Evolutionary conservation across 1,140 invertebrate species (phyloP).

Genomic region (Drosophila sproati): DNA sequence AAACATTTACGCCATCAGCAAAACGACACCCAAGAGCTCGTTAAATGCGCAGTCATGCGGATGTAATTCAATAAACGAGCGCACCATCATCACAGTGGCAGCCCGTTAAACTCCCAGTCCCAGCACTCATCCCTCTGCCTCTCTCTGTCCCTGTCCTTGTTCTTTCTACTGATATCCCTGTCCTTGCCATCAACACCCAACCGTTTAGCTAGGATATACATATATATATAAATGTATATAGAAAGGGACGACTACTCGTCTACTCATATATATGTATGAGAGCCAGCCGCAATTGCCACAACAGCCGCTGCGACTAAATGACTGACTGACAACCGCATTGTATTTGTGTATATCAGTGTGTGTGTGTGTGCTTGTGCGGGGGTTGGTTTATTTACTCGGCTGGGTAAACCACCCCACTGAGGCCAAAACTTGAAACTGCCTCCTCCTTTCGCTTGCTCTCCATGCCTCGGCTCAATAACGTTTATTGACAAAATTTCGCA

Average conservation of each 20-base stretch:
- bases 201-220: conserved; percentile 62
- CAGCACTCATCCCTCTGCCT: not conserved
- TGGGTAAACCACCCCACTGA: conserved; percentile 60
- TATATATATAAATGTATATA: not conserved
- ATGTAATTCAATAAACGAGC: conserved; percentile 84
- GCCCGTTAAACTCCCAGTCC: not conserved
- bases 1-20: conserved; percentile 83
- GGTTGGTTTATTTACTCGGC: conserved; percentile 77
- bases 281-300: conserved; percentile 68
- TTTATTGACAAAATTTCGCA: conserved; percentile 81
- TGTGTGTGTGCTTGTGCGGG: conserved; percentile 40
- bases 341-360: conserved; percentile 17
- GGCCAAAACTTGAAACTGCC: conserved; percentile 16
- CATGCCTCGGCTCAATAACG: conserved; percentile 62
- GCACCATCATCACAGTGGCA: conserved; percentile 65
- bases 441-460: conserved; percentile 17
- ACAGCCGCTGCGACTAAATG: conserved; percentile 76
- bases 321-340: conserved; percentile 78
- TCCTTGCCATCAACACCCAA: conserved; percentile 60
- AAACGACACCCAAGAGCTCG: conserved; percentile 83
- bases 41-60: conserved; percentile 83
- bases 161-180: conserved; percentile 10
- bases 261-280: conserved; percentile 26
- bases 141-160: not conserved
- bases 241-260: not conserved